Evolutionary conservation across 2,113 vertebrate species (phyloP).

Genomic region (Hyperoodon ampullatus): DNA sequence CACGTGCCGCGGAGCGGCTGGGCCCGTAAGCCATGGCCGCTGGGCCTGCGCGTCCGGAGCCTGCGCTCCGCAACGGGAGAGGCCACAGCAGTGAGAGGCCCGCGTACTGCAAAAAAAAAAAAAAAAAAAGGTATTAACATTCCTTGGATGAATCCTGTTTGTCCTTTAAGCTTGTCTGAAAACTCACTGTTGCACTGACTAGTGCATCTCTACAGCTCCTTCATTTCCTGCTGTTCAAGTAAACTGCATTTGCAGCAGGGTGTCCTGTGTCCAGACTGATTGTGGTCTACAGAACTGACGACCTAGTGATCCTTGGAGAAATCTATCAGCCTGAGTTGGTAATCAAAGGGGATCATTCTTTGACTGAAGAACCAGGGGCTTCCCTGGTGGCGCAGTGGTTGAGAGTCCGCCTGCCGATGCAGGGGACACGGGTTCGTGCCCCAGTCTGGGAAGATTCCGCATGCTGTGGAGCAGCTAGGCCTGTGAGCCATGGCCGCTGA

Average conservation of each 20-base stretch:
- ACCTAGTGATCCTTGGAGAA: not conserved
- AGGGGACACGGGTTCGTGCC: too few relatives aligned
- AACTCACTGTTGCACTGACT: not conserved
- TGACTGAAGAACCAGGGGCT: not conserved
- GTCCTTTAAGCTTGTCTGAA: not conserved
- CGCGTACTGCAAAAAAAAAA: too few relatives aligned
- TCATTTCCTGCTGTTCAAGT: constrained; percentile 38
- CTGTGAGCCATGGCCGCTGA: too few relatives aligned
- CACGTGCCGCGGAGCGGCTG: too few relatives aligned
- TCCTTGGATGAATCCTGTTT: not conserved
- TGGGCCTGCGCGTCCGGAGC: too few relatives aligned
- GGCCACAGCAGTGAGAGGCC: too few relatives aligned
- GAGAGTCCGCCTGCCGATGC: too few relatives aligned
- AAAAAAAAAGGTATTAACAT: not conserved
- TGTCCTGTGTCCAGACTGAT: not conserved
- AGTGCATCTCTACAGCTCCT: not conserved
- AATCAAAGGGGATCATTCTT: not conserved
- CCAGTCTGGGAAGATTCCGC: too few relatives aligned
- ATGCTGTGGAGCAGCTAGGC: too few relatives aligned
- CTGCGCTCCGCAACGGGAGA: too few relatives aligned
- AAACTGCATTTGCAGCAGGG: constrained; percentile 10
- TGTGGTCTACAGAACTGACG: not conserved
- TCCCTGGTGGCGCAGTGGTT: too few relatives aligned
- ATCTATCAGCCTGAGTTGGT: not conserved
- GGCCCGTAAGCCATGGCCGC: too few relatives aligned